phyloP scores from a whole-genome alignment of 2,888 invertebrate genomes.

The Synanthedon vespiformis region DNA sequence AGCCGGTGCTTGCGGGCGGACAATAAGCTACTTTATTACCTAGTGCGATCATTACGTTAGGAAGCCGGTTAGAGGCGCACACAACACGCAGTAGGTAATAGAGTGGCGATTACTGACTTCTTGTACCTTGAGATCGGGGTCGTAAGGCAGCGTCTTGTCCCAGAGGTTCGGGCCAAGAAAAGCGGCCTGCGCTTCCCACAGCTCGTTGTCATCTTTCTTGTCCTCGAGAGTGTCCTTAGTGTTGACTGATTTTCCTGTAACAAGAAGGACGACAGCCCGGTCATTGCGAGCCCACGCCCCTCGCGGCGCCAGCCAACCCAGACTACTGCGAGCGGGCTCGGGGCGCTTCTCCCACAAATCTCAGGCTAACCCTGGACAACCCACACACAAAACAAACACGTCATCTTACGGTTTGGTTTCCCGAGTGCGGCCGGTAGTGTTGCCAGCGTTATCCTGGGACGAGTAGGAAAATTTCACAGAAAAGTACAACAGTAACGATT shows the following conservation, averaged over 20 bases:
- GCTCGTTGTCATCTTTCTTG: slow-evolving; percentile 85
- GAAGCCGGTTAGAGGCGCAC: slow-evolving; percentile 34
- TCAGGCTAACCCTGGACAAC: background rate
- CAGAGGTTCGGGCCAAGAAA: slow-evolving; percentile 96
- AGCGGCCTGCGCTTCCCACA: slow-evolving; percentile 95
- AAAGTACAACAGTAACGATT: background rate
- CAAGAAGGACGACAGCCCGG: slow-evolving; percentile 44
- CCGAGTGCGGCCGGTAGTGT: slow-evolving; percentile 1
- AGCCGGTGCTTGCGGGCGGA: background rate
- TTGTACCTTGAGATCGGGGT: slow-evolving; percentile 95
- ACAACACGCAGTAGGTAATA: slow-evolving; percentile 56
- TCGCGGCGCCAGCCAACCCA: slow-evolving; percentile 4
- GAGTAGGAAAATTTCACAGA: slow-evolving; percentile 2
- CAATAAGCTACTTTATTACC: slow-evolving; percentile 44
- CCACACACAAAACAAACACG: background rate
- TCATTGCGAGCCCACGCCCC: slow-evolving; percentile 31
- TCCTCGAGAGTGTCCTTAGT: slow-evolving; percentile 74
- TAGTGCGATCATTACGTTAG: slow-evolving; percentile 38
- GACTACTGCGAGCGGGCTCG: slow-evolving; percentile 3
- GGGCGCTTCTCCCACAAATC: background rate
- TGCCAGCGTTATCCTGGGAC: slow-evolving; percentile 5
- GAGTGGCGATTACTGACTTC: slow-evolving; percentile 71
- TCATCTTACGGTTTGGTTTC: too few relatives aligned
- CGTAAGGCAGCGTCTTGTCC: slow-evolving; percentile 93
- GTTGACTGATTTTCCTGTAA: slow-evolving; percentile 75